Evolutionary conservation across 2,888 invertebrate species (phyloP).

Genomic region (Luperina nickerlii): DNA sequence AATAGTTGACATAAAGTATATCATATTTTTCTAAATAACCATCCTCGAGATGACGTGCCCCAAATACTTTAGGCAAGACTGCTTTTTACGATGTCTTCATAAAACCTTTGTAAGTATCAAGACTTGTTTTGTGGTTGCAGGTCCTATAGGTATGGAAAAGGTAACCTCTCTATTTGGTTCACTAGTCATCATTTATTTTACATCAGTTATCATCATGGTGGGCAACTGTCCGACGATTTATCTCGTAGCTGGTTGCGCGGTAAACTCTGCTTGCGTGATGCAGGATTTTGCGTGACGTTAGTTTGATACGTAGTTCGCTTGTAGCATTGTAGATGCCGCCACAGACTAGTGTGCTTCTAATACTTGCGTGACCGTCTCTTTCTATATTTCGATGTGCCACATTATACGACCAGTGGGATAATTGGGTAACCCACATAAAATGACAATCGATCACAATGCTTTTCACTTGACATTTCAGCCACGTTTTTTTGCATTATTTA

Average conservation of each 20-base stretch:
- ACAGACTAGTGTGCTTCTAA: background rate
- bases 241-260: background rate
- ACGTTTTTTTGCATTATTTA: background rate
- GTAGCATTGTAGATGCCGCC: background rate
- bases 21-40: conserved; percentile 48
- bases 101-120: conserved; percentile 14
- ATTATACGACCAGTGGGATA: background rate
- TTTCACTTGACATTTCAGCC: background rate
- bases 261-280: background rate
- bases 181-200: background rate
- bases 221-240: background rate
- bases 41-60: conserved; percentile 20
- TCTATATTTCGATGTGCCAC: background rate
- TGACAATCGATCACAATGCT: background rate
- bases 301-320: background rate
- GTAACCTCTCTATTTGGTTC: background rate
- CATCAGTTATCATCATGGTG: background rate
- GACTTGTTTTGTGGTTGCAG: background rate
- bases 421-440: background rate
- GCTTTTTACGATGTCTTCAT: conserved; percentile 47
- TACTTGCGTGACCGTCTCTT: background rate
- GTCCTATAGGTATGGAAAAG: background rate
- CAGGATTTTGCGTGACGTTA: too few relatives aligned
- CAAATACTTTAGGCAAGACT: conserved; percentile 23
- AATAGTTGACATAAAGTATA: conserved; percentile 40